These are phyloP conservation scores for Xylota sylvarum DNA, from an alignment of 2,888 invertebrate species.

Conservation along the genomic window DNA sequence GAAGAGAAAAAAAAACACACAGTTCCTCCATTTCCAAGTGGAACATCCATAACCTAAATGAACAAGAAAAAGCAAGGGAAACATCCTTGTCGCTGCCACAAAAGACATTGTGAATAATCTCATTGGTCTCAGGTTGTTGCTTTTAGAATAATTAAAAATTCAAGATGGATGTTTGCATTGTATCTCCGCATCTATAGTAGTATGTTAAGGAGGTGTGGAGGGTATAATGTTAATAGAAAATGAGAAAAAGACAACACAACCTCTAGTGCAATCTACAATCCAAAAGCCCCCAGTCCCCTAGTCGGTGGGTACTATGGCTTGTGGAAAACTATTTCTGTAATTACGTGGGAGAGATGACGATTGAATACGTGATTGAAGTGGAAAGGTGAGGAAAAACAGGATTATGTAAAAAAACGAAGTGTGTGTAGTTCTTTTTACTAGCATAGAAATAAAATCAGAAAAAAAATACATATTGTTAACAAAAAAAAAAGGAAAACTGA, in stretches of 20 bases:
- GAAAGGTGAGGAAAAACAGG: conserved; percentile 19
- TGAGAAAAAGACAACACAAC: conserved; percentile 34
- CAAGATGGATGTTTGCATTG: conserved; percentile 77
- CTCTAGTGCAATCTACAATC: neutral
- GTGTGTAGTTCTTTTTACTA: neutral
- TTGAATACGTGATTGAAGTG: conserved; percentile 70
- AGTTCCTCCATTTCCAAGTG: conserved; percentile 45
- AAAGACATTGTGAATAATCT: conserved; percentile 80
- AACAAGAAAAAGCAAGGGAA: conserved; percentile 45
- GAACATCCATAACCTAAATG: conserved; percentile 70
- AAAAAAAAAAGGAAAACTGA: neutral
- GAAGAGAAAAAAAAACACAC: conserved; percentile 31
- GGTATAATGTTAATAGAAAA: conserved; percentile 53
- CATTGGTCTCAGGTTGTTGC: conserved; percentile 82
- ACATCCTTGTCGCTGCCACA: conserved; percentile 70
- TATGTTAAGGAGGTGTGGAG: neutral
- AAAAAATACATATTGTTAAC: neutral
- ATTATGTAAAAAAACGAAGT: neutral
- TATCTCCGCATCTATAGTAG: neutral
- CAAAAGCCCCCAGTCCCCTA: neutral
- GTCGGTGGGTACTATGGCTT: conserved; percentile 20
- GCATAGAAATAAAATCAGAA: neutral
- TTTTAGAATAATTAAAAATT: conserved; percentile 84
- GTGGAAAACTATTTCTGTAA: conserved; percentile 64
- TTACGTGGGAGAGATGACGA: conserved; percentile 52